These are phyloP conservation scores for Sebastes schlegelii DNA, from an alignment of 2,113 vertebrate genomes.

Conservation along the genomic window DNA sequence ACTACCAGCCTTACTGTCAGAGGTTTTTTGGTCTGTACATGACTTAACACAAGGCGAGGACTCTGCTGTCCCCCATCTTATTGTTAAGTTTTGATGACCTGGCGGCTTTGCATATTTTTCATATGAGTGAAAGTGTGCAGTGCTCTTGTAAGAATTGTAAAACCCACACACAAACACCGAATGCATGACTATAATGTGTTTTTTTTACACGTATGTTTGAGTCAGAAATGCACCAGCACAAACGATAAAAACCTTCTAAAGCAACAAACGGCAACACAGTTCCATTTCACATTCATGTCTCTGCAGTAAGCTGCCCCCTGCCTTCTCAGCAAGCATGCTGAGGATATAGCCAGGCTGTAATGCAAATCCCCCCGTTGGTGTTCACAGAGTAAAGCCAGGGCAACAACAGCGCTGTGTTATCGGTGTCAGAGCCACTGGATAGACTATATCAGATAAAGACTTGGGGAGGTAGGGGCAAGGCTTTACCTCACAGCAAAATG, in stretches of 20 bases:
- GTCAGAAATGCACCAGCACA: not conserved
- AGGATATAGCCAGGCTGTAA: constrained; percentile 51
- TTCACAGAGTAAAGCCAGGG: constrained; percentile 43
- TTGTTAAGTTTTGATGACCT: not conserved
- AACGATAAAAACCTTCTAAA: constrained; percentile 13
- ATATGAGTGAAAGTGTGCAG: not conserved
- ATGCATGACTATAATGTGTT: too few species aligned
- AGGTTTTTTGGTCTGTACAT: not conserved
- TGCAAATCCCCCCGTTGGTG: constrained; percentile 59
- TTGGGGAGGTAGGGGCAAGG: constrained; percentile 15
- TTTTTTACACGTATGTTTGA: too few species aligned
- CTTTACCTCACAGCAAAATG: constrained; percentile 21
- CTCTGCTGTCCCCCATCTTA: not conserved
- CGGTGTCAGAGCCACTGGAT: constrained; percentile 42
- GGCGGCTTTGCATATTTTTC: constrained; percentile 7
- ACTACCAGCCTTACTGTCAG: not conserved
- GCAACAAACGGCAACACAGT: constrained; percentile 36
- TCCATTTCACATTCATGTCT: constrained; percentile 35
- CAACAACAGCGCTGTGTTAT: constrained; percentile 49
- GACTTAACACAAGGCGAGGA: not conserved
- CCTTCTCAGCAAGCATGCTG: constrained; percentile 39
- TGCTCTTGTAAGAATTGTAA: not conserved
- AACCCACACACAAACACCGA: not conserved
- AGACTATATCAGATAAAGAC: constrained; percentile 53
- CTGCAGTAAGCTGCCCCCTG: constrained; percentile 38